These are phyloP conservation scores for Eupleurogrammus muticus DNA, from an alignment of 2,797 vertebrate genomes.

Conservation along the genomic window DNA sequence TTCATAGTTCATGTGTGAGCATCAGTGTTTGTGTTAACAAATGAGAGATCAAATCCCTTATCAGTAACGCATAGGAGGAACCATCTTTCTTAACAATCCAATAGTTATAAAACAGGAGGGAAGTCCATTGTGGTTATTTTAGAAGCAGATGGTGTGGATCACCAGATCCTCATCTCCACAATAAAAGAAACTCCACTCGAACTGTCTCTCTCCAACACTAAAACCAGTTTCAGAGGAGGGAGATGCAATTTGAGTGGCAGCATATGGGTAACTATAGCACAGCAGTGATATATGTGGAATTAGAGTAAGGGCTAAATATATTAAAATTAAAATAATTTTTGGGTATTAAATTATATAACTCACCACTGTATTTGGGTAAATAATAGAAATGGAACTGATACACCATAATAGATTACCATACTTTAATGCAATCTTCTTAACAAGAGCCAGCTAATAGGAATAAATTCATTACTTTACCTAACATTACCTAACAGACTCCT, in stretches of 20 bases:
- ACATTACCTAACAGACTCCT: constrained; percentile 10
- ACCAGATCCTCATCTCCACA: constrained; percentile 39
- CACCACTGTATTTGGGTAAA: background rate
- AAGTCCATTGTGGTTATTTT: constrained; percentile 43
- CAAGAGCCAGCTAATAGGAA: background rate
- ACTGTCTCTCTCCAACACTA: constrained; percentile 49
- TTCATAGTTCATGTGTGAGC: too few relatives aligned
- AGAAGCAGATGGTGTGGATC: constrained; percentile 32
- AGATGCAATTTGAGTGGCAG: constrained; percentile 40
- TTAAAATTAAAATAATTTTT: background rate
- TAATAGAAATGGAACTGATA: background rate
- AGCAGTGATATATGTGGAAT: constrained; percentile 22
- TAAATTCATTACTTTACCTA: constrained; percentile 1
- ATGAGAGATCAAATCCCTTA: background rate
- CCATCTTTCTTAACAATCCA: constrained; percentile 4
- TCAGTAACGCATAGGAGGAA: background rate
- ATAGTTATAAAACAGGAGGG: constrained; percentile 15
- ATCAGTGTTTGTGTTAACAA: too few relatives aligned
- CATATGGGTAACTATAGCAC: constrained; percentile 35
- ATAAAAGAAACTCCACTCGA: constrained; percentile 33
- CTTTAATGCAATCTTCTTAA: background rate
- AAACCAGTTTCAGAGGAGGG: constrained; percentile 41
- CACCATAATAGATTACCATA: background rate
- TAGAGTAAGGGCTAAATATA: too few relatives aligned
- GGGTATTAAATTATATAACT: background rate